phyloP scores from a whole-genome alignment of 2,888 invertebrate genomes.

The Campoplex capitator region DNA sequence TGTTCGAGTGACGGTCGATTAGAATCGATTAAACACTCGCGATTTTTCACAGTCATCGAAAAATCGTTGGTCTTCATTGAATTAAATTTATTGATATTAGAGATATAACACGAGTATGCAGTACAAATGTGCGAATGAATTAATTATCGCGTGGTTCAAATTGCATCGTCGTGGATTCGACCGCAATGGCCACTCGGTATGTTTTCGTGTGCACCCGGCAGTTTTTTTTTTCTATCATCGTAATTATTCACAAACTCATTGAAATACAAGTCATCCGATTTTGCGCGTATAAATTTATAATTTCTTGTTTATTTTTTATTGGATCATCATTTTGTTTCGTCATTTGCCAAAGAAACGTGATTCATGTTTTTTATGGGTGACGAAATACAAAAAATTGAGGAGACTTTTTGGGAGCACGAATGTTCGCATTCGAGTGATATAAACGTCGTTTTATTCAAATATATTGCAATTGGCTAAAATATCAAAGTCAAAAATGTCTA shows the following conservation, averaged over 20 bases:
- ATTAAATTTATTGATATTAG: neutral
- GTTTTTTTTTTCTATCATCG: conserved; percentile 16
- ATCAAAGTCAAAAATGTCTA: too few relatives aligned
- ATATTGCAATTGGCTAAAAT: too few relatives aligned
- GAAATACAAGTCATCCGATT: conserved; percentile 8
- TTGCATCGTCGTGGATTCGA: conserved; percentile 19
- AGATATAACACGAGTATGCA: neutral
- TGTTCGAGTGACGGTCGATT: conserved; percentile 12
- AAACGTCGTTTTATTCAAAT: too few relatives aligned
- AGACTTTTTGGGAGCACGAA: conserved; percentile 13
- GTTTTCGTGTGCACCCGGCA: neutral
- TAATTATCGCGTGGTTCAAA: neutral
- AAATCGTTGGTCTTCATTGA: neutral
- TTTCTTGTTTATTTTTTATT: neutral
- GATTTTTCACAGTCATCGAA: conserved; percentile 9
- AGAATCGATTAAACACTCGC: conserved; percentile 4
- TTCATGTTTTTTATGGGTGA: conserved; percentile 19
- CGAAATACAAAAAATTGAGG: neutral
- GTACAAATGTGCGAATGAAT: neutral
- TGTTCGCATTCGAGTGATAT: neutral
- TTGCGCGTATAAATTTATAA: neutral
- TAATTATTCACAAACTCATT: conserved; percentile 40
- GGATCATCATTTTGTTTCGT: conserved; percentile 31
- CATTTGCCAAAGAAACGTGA: conserved; percentile 6
- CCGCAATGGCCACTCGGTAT: conserved; percentile 21